phyloP scores from a whole-genome alignment of 2,797 vertebrate genomes.

The Emys orbicularis region DNA sequence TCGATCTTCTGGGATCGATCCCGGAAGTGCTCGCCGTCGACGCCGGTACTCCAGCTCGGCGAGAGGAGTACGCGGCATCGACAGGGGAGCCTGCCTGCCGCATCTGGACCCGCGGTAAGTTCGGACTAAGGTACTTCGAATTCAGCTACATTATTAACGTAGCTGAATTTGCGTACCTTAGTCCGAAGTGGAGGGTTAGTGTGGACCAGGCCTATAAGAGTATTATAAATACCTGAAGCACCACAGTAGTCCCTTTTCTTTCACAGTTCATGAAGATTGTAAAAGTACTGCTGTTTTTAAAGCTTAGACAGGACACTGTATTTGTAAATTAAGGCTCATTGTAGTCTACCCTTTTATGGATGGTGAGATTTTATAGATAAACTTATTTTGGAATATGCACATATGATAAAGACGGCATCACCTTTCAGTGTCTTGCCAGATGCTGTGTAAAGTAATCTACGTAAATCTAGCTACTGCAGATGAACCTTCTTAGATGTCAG shows the following conservation, averaged over 20 bases:
- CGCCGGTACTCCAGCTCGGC: no score
- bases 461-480: conserved; percentile 58
- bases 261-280: background rate
- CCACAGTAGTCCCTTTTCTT: background rate
- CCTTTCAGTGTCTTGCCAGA: conserved; percentile 56
- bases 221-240: background rate
- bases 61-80: no score
- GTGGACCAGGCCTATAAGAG: no score
- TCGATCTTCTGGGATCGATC: no score
- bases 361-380: background rate
- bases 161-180: no score
- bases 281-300: background rate
- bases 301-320: background rate
- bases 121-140: no score
- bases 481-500: conserved; percentile 57
- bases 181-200: no score
- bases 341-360: background rate
- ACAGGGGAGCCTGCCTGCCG: no score
- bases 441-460: conserved; percentile 52
- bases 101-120: no score
- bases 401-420: background rate
- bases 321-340: background rate
- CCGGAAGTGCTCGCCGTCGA: no score
- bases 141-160: no score
- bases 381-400: background rate